phyloP scores from a whole-genome alignment of 1,140 invertebrate species.

The Neotoxoptera formosana region DNA sequence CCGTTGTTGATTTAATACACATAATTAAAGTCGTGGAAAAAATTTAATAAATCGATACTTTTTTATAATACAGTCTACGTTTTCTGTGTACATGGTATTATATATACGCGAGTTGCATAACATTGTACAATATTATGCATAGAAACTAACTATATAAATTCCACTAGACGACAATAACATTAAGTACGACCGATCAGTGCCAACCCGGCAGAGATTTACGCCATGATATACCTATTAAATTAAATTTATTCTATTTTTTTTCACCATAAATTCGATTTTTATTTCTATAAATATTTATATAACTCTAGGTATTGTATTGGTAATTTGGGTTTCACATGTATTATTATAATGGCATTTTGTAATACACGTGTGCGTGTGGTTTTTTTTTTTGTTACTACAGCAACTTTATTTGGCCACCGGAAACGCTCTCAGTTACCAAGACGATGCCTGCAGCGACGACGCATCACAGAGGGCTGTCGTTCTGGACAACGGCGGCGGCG shows the following conservation, averaged over 20 bases:
- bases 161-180: background rate
- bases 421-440: constrained; percentile 70
- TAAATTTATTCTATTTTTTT: background rate
- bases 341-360: background rate
- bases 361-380: background rate
- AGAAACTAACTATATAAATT: background rate
- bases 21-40: background rate
- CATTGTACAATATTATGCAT: background rate
- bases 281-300: background rate
- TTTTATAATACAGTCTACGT: background rate
- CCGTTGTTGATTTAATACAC: background rate
- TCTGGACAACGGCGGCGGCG: constrained; percentile 62
- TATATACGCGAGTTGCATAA: background rate
- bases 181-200: background rate
- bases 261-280: background rate
- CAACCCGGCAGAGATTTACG: background rate
- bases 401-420: constrained; percentile 78
- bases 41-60: background rate
- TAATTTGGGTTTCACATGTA: background rate
- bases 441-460: constrained; percentile 62
- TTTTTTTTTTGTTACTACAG: constrained; percentile 65
- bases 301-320: background rate
- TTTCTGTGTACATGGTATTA: background rate
- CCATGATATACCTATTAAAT: background rate
- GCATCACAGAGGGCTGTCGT: constrained; percentile 63